These are phyloP conservation scores for Phorcus lineatus DNA, from an alignment of 2,888 invertebrate genomes.

Conservation along the genomic window DNA sequence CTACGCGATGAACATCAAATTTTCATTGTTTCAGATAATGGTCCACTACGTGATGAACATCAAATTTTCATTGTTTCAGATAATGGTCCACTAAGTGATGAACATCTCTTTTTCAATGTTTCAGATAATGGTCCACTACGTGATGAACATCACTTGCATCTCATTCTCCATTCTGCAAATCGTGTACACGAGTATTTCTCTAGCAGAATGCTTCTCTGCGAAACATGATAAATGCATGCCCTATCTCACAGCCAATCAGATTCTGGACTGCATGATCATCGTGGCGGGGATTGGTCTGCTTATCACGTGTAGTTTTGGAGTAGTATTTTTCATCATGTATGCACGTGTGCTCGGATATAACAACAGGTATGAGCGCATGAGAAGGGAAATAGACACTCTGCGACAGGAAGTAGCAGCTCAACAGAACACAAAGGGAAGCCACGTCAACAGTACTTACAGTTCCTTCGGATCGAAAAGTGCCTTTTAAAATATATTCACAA, in stretches of 20 bases:
- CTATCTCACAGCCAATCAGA: neutral
- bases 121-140: neutral
- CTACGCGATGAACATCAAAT: too few species aligned
- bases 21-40: neutral
- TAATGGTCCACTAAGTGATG: too few species aligned
- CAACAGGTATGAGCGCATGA: neutral
- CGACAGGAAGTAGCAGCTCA: too few species aligned
- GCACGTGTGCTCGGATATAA: conserved; percentile 5
- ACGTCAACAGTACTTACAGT: too few species aligned
- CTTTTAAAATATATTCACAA: too few species aligned
- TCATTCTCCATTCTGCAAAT: neutral
- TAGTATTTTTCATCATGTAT: conserved; percentile 8
- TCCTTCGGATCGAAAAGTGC: too few species aligned
- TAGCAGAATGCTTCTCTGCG: neutral
- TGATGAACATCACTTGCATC: neutral
- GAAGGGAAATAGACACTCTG: too few species aligned
- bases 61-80: too few species aligned
- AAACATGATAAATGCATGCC: neutral
- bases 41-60: neutral
- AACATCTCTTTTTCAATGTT: neutral
- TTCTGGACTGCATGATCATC: neutral
- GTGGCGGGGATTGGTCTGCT: neutral
- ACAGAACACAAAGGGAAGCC: too few species aligned
- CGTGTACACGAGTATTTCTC: neutral
- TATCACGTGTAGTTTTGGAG: neutral